Conservation (phyloP, 1,140 invertebrate species). For the Bombus turneri region DNA sequence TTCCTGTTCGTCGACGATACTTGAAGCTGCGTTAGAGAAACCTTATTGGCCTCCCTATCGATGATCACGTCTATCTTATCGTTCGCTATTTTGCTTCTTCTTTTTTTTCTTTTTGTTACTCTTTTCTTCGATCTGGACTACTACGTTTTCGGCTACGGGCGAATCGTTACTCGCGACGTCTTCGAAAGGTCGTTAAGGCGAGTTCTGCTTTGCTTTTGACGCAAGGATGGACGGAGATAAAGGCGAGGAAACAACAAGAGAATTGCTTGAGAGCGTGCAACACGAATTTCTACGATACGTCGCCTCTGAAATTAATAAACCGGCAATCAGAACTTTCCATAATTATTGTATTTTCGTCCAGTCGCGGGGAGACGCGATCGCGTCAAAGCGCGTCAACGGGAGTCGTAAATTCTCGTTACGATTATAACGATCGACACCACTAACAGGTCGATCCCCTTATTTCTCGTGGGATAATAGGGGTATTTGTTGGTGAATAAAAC, state of each 20-base stretch:
- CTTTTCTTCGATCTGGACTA: neutral
- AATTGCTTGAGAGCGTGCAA: too few species aligned
- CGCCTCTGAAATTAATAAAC: too few species aligned
- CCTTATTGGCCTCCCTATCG: constrained; percentile 72
- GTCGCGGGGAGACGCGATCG: too few species aligned
- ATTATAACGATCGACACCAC: too few species aligned
- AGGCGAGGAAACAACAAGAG: neutral
- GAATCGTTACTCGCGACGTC: neutral
- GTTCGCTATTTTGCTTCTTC: neutral
- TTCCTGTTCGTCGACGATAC: constrained; percentile 27
- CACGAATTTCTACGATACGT: too few species aligned
- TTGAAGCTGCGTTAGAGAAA: constrained; percentile 15
- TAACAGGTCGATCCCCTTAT: too few species aligned
- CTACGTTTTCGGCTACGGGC: neutral
- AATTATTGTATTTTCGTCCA: too few species aligned
- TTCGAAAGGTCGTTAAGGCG: neutral
- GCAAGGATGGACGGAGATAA: neutral
- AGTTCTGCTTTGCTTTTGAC: neutral
- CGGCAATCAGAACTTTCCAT: too few species aligned
- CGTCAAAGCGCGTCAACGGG: too few species aligned
- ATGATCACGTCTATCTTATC: constrained; percentile 67
- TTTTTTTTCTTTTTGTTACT: neutral
- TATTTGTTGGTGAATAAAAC: too few species aligned
- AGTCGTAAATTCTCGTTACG: too few species aligned
- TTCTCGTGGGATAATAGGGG: too few species aligned